These are phyloP conservation scores for Saxidomus purpurata DNA, from an alignment of 1,140 invertebrate species.

Conservation along the genomic window DNA sequence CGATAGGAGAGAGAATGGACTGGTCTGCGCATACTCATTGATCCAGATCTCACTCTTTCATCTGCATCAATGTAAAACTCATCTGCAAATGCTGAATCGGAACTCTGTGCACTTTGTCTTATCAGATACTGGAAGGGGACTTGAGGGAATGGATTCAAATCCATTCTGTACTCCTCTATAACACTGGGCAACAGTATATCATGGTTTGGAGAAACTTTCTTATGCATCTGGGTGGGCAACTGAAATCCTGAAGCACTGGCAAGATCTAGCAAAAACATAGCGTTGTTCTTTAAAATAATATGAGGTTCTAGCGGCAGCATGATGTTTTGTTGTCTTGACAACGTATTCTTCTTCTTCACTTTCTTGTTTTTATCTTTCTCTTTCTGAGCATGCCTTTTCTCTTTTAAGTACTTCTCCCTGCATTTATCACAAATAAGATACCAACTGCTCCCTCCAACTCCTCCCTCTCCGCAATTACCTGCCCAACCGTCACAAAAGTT, in stretches of 20 bases:
- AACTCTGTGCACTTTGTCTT: conserved; percentile 81
- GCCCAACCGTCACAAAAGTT: conserved; percentile 95
- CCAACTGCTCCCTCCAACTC: conserved; percentile 94
- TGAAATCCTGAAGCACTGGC: conserved; percentile 90
- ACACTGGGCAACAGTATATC: conserved; percentile 86
- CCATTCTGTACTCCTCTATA: conserved; percentile 79
- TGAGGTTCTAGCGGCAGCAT: conserved; percentile 89
- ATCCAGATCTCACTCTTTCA: conserved; percentile 82
- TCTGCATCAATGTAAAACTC: conserved; percentile 84
- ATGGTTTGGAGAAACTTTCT: conserved; percentile 84
- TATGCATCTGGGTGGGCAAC: conserved; percentile 79
- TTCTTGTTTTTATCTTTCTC: conserved; percentile 85
- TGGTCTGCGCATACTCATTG: conserved; percentile 76
- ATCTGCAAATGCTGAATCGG: conserved; percentile 85
- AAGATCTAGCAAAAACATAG: conserved; percentile 96
- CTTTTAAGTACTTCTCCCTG: conserved; percentile 92
- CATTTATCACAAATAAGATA: conserved; percentile 97
- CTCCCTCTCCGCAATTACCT: conserved; percentile 95
- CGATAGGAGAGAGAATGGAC: conserved; percentile 68
- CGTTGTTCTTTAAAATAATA: conserved; percentile 95
- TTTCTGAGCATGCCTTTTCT: conserved; percentile 86
- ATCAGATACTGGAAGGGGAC: conserved; percentile 83
- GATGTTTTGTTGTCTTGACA: conserved; percentile 79
- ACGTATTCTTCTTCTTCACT: conserved; percentile 83
- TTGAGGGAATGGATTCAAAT: conserved; percentile 83